These are phyloP conservation scores for Heloderma charlesbogerti DNA, from an alignment of 2,113 vertebrate species.

Conservation along the genomic window DNA sequence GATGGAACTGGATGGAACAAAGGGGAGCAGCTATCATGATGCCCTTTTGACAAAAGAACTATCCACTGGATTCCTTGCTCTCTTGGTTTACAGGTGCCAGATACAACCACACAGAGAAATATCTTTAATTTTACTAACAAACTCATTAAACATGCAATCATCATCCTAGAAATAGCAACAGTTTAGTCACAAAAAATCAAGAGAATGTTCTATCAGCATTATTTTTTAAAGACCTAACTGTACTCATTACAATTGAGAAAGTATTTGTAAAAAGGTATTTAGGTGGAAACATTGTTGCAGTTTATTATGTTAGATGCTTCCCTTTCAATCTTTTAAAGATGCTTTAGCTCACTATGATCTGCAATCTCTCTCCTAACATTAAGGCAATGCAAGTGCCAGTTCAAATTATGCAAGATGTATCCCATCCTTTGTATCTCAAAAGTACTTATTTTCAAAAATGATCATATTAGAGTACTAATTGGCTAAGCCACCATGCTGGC, in stretches of 20 bases:
- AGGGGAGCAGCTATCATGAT: background rate
- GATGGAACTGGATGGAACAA: background rate
- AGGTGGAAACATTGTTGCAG: slow-evolving; percentile 71
- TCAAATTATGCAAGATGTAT: slow-evolving; percentile 63
- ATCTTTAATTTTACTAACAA: slow-evolving; percentile 68
- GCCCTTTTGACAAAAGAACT: background rate
- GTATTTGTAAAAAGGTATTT: slow-evolving; percentile 66
- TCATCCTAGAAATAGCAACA: slow-evolving; percentile 69
- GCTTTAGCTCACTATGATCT: slow-evolving; percentile 60
- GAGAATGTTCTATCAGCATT: slow-evolving; percentile 56
- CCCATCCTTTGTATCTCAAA: slow-evolving; percentile 59
- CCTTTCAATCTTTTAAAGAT: slow-evolving; percentile 54
- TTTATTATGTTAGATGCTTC: slow-evolving; percentile 64
- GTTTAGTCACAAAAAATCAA: slow-evolving; percentile 58
- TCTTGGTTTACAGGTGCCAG: slow-evolving; percentile 11
- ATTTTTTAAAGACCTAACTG: slow-evolving; percentile 65
- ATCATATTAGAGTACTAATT: slow-evolving; percentile 70
- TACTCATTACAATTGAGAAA: slow-evolving; percentile 72
- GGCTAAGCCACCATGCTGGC: slow-evolving; percentile 65
- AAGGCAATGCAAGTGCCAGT: slow-evolving; percentile 53
- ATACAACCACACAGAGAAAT: slow-evolving; percentile 33
- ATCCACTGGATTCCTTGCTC: background rate
- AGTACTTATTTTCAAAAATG: slow-evolving; percentile 69
- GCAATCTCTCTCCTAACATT: slow-evolving; percentile 41
- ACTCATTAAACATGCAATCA: slow-evolving; percentile 65